Evolutionary conservation across 2,888 invertebrate species (phyloP), one percentile per base, ranked within the genome.

Genomic region (Brachynemurus nebulosus): DNA sequence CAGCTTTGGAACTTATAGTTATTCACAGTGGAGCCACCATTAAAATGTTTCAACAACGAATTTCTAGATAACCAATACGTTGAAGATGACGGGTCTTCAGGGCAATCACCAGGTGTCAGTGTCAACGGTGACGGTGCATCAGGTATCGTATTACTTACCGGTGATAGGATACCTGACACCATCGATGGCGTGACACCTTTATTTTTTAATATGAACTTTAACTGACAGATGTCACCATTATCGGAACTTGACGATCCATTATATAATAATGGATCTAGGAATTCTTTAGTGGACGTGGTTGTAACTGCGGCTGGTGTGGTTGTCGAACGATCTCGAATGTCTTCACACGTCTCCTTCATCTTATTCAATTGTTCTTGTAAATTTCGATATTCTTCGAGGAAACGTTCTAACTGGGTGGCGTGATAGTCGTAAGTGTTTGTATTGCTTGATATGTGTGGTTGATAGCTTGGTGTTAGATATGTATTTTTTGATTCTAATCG

Each of bases 341-440:
- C 79, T 52, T 83, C 82, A 57, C 83, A 76, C 17, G 80, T 80
- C 56, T 82, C 80, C 56, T 83, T 85, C 83, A 86, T 84, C 59
- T 78, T 77, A 46, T 80, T 81, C 50, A 86, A 65, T 60, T 86
- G 82, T 57, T 82, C 79, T 58, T 85, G 80, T 45, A 86, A 68
- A 53, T 71, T 78, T 52, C 83, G 72, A 57, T 86, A 86, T 58
- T 86, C 86, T 55, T 85, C 82, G 36, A 86, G 70, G 60, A 86
- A 86, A 45, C 78, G 72, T 56, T 85, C 85, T 49, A 86, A 64
- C 58, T 86, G 84, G 12, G 83, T 80, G 1, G 85, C 82, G 59
- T 84, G 79, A 56, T 83, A 83, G 57, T 85, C 84, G 60, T 80
- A 84, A 14, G 74, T 69, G 37, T 69, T 71, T 37, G 75, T 72